These are phyloP conservation scores for Molanna angustata DNA, from an alignment of 2,888 invertebrate genomes.

Conservation along the genomic window DNA sequence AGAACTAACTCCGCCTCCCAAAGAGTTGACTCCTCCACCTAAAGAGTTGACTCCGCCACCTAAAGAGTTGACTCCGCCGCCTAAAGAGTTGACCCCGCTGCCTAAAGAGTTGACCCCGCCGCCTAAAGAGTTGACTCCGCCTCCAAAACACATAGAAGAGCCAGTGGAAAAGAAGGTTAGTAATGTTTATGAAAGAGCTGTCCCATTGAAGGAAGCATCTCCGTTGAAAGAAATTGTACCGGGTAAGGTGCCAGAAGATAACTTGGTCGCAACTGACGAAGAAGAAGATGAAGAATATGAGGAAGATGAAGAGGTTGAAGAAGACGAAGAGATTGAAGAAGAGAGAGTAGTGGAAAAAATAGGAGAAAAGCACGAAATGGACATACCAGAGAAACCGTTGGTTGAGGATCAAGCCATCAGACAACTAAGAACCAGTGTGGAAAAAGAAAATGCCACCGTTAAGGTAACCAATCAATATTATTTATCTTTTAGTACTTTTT, in stretches of 20 bases:
- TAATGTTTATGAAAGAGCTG: conserved; percentile 22
- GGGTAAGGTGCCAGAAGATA: conserved; percentile 28
- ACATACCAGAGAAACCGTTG: conserved; percentile 21
- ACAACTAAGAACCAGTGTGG: conserved; percentile 26
- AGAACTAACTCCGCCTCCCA: background rate
- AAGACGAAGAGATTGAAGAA: conserved; percentile 38
- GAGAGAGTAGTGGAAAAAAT: conserved; percentile 38
- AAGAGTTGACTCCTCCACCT: background rate
- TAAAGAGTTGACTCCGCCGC: conserved; percentile 33
- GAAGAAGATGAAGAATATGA: conserved; percentile 21
- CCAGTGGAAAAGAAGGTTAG: conserved; percentile 22
- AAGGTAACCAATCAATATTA: conserved; percentile 51
- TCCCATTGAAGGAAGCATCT: too few species aligned
- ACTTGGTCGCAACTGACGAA: conserved; percentile 23
- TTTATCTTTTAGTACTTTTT: too few species aligned
- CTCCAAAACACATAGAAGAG: conserved; percentile 22
- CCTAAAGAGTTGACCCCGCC: conserved; percentile 33
- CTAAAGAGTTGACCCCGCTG: conserved; percentile 33
- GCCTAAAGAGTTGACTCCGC: conserved; percentile 34
- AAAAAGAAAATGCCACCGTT: conserved; percentile 40
- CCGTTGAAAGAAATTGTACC: conserved; percentile 33
- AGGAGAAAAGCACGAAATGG: conserved; percentile 33
- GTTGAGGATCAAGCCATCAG: conserved; percentile 17
- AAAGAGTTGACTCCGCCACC: conserved; percentile 33
- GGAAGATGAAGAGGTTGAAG: conserved; percentile 35